Evolutionary conservation across 1,140 invertebrate genomes (phyloP).

Genomic region (Magallana angulata): DNA sequence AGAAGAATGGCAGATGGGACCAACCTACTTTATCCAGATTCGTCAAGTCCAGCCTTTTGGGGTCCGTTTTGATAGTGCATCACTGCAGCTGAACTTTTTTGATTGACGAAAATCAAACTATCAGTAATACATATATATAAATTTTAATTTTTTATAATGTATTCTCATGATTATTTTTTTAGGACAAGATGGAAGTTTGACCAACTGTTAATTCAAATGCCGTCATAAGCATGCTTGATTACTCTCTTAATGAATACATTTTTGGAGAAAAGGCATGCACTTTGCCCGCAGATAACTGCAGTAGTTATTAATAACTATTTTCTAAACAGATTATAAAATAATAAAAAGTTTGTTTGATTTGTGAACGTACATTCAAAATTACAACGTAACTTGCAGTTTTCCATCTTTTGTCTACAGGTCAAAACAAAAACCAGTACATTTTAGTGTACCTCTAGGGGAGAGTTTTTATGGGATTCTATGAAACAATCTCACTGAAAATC

Average conservation of each 20-base stretch:
- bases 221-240: slow-evolving; percentile 25
- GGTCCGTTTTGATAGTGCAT: background rate
- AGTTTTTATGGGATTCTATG: background rate
- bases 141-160: no score
- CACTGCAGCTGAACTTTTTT: background rate
- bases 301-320: background rate
- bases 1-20: background rate
- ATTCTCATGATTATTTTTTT: no score
- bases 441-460: background rate
- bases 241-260: background rate
- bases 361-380: no score
- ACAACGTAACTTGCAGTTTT: no score
- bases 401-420: background rate
- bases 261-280: background rate
- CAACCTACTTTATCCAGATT: background rate
- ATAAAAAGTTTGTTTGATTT: no score
- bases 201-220: background rate
- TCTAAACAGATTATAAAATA: no score
- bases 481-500: background rate
- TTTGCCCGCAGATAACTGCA: slow-evolving; percentile 4
- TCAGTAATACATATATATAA: background rate
- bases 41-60: background rate
- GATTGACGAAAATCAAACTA: slow-evolving; percentile 29
- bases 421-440: slow-evolving; percentile 21
- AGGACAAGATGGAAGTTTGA: background rate